Conservation (phyloP, 1,140 invertebrate genomes). For the Drosophila funebris region DNA sequence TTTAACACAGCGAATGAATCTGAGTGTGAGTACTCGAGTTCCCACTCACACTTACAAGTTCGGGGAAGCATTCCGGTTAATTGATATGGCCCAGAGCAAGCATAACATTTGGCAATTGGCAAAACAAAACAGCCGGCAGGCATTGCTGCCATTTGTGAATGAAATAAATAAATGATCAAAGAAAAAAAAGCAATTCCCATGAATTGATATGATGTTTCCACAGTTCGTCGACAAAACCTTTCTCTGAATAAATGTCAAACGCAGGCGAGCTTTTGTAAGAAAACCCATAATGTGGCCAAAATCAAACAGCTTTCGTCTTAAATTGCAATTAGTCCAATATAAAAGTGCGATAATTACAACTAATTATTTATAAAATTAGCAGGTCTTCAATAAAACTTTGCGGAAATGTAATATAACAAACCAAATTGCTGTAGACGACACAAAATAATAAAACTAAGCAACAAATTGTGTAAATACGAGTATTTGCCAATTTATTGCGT, state of each 20-base stretch:
- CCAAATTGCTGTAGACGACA: slow-evolving; percentile 32
- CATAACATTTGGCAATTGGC: slow-evolving; percentile 4
- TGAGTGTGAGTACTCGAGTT: neutral
- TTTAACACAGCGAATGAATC: slow-evolving; percentile 32
- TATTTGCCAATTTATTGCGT: slow-evolving; percentile 29
- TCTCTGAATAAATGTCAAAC: slow-evolving; percentile 36
- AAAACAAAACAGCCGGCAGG: slow-evolving; percentile 26
- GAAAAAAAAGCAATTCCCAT: slow-evolving; percentile 8
- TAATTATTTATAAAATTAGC: slow-evolving; percentile 66
- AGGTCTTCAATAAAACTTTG: slow-evolving; percentile 31
- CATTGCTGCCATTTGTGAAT: slow-evolving; percentile 10
- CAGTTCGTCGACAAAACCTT: neutral
- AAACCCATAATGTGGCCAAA: neutral
- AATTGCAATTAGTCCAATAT: neutral
- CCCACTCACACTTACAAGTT: slow-evolving; percentile 12
- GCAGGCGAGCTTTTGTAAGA: slow-evolving; percentile 1
- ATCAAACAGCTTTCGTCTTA: slow-evolving; percentile 2
- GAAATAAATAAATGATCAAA: slow-evolving; percentile 31
- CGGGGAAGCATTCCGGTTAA: slow-evolving; percentile 52
- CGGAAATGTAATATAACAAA: slow-evolving; percentile 33
- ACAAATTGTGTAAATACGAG: slow-evolving; percentile 12
- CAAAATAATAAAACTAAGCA: neutral
- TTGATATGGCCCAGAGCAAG: slow-evolving; percentile 57
- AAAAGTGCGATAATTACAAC: slow-evolving; percentile 52
- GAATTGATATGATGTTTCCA: slow-evolving; percentile 13